Conservation (phyloP, 2,888 invertebrate genomes). For the Nomada fucata region DNA sequence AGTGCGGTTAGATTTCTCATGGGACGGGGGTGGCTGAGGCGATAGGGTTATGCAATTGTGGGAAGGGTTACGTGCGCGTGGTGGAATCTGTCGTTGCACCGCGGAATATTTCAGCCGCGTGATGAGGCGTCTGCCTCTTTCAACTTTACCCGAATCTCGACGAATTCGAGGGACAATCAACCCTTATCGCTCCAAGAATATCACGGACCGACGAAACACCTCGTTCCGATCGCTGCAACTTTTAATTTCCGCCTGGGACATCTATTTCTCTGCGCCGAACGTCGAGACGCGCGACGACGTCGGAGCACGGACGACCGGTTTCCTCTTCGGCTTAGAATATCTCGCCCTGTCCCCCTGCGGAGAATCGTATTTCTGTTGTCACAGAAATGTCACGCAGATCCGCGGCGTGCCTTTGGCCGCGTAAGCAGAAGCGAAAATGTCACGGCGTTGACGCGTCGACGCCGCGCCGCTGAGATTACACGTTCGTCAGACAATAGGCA, state of each 20-base stretch:
- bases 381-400: conserved; percentile 63
- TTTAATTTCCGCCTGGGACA: too few species aligned
- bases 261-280: conserved; percentile 3
- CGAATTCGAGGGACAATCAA: too few species aligned
- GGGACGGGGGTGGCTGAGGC: too few species aligned
- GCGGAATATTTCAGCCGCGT: too few species aligned
- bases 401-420: conserved; percentile 24
- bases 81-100: too few species aligned
- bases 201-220: too few species aligned
- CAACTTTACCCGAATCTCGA: too few species aligned
- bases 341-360: conserved; percentile 27
- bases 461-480: conserved; percentile 31
- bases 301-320: conserved; percentile 35
- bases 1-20: too few species aligned
- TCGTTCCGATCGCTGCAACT: not conserved
- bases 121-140: too few species aligned
- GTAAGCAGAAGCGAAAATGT: conserved; percentile 53
- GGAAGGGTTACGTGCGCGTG: too few species aligned
- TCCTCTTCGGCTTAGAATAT: conserved; percentile 50
- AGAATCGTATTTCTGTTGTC: conserved; percentile 70
- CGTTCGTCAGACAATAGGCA: conserved; percentile 34
- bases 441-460: conserved; percentile 39
- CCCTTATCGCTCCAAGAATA: too few species aligned
- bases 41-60: too few species aligned
- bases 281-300: not conserved